A percentile compares a stretch with the other conserved stretches of the same genome.
Conservation (phyloP, 2,888 invertebrate genomes). For the Chrysolina haemoptera region DNA sequence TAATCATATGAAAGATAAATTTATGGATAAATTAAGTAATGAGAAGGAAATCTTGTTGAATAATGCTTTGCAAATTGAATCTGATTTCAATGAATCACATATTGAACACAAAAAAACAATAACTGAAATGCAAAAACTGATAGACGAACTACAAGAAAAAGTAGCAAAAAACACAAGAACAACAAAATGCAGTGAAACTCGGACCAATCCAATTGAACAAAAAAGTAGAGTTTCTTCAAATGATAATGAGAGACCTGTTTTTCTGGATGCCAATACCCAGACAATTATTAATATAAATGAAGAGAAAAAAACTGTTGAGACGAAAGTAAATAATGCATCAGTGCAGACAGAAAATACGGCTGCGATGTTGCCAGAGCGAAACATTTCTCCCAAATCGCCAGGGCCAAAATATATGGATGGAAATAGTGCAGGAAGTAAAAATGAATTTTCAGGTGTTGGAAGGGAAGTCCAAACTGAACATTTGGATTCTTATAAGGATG, state of each 20-base stretch:
- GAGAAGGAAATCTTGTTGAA: slow-evolving; percentile 19
- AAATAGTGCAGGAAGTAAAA: slow-evolving; percentile 3
- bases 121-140: slow-evolving; percentile 2
- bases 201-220: no score
- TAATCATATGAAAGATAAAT: not conserved
- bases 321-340: no score
- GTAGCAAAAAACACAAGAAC: not conserved
- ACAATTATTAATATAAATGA: no score
- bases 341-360: not conserved
- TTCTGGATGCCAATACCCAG: no score
- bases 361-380: slow-evolving; percentile 12
- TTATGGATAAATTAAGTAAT: slow-evolving; percentile 15
- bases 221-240: no score
- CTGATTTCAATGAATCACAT: slow-evolving; percentile 19
- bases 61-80: slow-evolving; percentile 12
- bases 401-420: not conserved
- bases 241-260: no score
- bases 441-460: no score
- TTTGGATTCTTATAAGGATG: slow-evolving; percentile 8
- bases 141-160: slow-evolving; percentile 8
- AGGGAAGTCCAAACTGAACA: not conserved
- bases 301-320: not conserved
- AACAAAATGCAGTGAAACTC: no score
- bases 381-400: slow-evolving; percentile 9
- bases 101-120: slow-evolving; percentile 16